Evolutionary conservation across 2,888 invertebrate genomes (phyloP), one percentile per base, ranked within the genome.

Genomic region (Thymelicus lineola): DNA sequence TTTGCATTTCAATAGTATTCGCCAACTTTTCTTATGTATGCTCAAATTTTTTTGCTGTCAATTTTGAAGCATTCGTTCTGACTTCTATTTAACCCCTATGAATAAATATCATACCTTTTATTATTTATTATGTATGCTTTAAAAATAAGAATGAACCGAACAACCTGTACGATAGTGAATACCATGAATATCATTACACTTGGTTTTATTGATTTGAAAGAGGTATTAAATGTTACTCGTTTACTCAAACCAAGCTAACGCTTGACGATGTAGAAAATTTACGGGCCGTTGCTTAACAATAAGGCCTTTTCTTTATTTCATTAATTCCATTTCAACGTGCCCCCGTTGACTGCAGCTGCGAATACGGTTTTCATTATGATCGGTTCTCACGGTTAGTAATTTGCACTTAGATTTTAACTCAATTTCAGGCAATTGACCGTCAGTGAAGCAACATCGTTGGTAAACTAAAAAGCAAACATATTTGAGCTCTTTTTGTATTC

Each of bases 351-450:
- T 69, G 62, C 62, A 62, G 62, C 68, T 69, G 62, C 57, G 12
- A 62, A 20, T 46, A 57, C 61, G 48, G 45, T 48, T 55, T 58
- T 69, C 68, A 46, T 69, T 58, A 69, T 63, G 35, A 36, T 57
- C 36, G 57, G 20, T 68, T 68, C 68, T 36, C 62, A 68, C 57
- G 48, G 62, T 69, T 48, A 69, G 57, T 63, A 69, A 63, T 69
- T 69, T 63, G 48, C 57, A 57, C 57, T 69, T 62, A 42, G 57
- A 48, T 53, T 61, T 63, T 57, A 69, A 62, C 36, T 62, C 57
- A 69, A 63, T 63, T 69, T 62, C 20, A 57, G 57, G 62, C 62
- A 62, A 28, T 58, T 38, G 62, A 48, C 57, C 62, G 62, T 38
- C 28, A 14, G 48, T 48, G 62, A 58, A 63, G 62, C 42, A 62